Base-by-base conservation (phyloP, 2,797 vertebrate species). In the Onychomys leucogaster region DNA sequence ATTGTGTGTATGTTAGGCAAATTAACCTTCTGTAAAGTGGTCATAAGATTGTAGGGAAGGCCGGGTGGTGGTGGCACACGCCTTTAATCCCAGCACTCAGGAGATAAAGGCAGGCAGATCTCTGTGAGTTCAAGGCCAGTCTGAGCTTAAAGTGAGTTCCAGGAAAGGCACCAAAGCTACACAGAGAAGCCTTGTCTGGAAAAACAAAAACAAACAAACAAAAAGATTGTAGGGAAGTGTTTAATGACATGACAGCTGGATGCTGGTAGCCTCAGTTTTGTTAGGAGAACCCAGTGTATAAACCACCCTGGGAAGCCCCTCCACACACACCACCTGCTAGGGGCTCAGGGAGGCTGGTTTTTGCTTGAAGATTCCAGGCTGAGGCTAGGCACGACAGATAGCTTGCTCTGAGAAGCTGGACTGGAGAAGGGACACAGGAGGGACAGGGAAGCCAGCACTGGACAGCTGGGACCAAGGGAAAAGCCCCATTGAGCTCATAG, bases 401-500 rank as follows among this genome's bases (percentile, higher is more conserved):
- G 49, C 65, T 46, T 55, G 63, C 5, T 77, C 67, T 89, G 37
- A 49, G 59, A 76, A 90, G 71, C 67, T 80, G 46, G 32, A 29
- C 88, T 87, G 34, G 75, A 89, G 61, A 55, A 86, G 43, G 37
- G 11, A 27, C 71, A 12, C 14, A 21, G n/a, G 49, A 96, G 32
- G 59, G 57, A 46, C 80, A 77, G 76, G 55, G 52, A 65, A 49
- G 69, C 76, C 69, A n/a, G 69, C 21, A 63, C 49, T 6, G 10
- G 11, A 67, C 75, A 89, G 81, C 49, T 16, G 29, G 61, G 52
- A 73, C 83, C 92, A 32, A 94, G 61, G 73, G 95, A 94, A 95
- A 95, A 94, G 76, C 96, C 91, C 46, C 2, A 1, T 41, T 23
- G 4, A 87, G 77, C 78, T 94, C 85, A 91, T 81, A 76, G 96